Conservation (phyloP, 2,888 invertebrate species). For the Sphaerophoria taeniata region DNA sequence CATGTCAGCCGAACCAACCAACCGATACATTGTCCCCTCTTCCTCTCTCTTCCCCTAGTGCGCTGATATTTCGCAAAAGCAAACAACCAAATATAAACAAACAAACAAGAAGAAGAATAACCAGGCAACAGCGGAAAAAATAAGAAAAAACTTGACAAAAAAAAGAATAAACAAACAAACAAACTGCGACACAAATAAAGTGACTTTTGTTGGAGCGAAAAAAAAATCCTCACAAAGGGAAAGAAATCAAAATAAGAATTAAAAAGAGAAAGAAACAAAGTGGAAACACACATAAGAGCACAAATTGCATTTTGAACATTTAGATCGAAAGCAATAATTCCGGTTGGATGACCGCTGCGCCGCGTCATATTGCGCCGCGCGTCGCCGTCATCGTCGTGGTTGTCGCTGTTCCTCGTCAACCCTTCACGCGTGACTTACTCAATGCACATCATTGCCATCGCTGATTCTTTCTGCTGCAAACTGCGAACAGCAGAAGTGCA, state of each 20-base stretch:
- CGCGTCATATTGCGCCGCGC: background rate
- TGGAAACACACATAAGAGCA: conserved; percentile 39
- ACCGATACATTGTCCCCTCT: conserved; percentile 33
- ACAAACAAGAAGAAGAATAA: conserved; percentile 29
- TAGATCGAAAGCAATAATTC: conserved; percentile 64
- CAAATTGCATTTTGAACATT: conserved; percentile 65
- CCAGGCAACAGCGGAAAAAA: conserved; percentile 11
- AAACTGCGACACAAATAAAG: conserved; percentile 48
- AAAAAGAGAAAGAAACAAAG: conserved; percentile 33
- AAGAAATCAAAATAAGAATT: conserved; percentile 23
- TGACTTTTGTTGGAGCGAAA: conserved; percentile 45
- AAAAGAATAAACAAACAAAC: conserved; percentile 25
- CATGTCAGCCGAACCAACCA: conserved; percentile 35
- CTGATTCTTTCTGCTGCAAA: background rate
- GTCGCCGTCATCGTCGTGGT: conserved; percentile 4
- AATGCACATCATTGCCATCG: conserved; percentile 28
- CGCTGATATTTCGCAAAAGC: conserved; percentile 46
- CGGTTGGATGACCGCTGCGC: conserved; percentile 51
- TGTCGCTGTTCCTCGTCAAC: conserved; percentile 16
- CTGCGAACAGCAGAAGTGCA: conserved; percentile 3
- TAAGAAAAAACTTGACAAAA: conserved; percentile 9
- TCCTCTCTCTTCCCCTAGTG: conserved; percentile 2
- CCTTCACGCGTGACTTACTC: conserved; percentile 51
- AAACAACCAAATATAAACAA: conserved; percentile 42
- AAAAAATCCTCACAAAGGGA: background rate